Evolutionary conservation across 37 sponge, comb jelly and placozoan genomes (phyloP).

Genomic region (Axinella damicornis): DNA sequence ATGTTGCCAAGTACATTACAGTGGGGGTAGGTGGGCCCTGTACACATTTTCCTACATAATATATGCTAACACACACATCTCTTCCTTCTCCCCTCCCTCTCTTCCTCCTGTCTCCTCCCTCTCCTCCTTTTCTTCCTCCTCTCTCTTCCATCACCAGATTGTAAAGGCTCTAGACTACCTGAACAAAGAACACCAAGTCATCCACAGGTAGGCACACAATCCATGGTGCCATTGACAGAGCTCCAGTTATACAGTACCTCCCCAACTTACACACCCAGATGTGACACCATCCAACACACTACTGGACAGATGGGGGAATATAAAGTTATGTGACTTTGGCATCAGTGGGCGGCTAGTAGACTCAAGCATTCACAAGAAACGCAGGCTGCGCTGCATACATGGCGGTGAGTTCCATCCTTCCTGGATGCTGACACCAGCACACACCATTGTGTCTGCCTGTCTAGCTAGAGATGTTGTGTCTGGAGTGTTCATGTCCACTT

Average conservation of each 20-base stretch:
- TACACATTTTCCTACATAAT: neutral
- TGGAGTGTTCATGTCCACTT: too few relatives aligned
- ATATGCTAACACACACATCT: neutral
- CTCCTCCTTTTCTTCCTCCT: neutral
- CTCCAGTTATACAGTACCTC: neutral
- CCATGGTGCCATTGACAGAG: neutral
- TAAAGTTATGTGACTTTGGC: slow-evolving; percentile 96
- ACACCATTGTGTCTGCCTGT: too few relatives aligned
- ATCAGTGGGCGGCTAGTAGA: slow-evolving; percentile 93
- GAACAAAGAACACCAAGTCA: slow-evolving; percentile 79
- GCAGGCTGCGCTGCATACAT: slow-evolving; percentile 92
- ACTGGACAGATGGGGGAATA: slow-evolving; percentile 68
- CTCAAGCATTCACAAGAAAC: slow-evolving; percentile 81
- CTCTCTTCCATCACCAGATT: slow-evolving; percentile 33
- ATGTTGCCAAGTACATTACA: too few relatives aligned
- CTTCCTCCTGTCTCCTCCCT: too few relatives aligned
- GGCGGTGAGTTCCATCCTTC: slow-evolving; percentile 91
- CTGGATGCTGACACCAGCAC: too few relatives aligned
- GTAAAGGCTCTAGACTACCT: slow-evolving; percentile 91
- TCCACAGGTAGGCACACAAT: slow-evolving; percentile 81
- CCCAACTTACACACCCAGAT: slow-evolving; percentile 28
- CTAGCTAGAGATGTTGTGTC: too few relatives aligned
- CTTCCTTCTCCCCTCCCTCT: neutral
- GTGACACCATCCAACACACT: slow-evolving; percentile 94
- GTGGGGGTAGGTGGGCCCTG: neutral